Evolutionary conservation across 2,888 invertebrate species (phyloP).

Genomic region (Microchrysa polita): DNA sequence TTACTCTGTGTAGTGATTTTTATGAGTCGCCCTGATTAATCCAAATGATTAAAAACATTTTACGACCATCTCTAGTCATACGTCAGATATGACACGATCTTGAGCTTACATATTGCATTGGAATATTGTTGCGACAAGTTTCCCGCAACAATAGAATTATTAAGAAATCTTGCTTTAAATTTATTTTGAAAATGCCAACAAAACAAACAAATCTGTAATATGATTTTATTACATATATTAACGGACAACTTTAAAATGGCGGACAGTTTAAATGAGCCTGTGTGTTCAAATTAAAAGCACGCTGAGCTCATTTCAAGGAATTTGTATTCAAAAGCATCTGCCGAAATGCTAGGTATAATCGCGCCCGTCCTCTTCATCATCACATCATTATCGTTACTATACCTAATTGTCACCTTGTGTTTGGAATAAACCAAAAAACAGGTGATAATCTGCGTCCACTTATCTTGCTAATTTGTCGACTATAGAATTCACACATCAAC

Average conservation of each 20-base stretch:
- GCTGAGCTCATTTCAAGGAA: conserved; percentile 24
- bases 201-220: neutral
- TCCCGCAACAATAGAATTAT: neutral
- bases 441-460: conserved; percentile 39
- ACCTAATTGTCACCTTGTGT: conserved; percentile 42
- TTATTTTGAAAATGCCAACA: neutral
- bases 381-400: conserved; percentile 29
- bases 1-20: neutral
- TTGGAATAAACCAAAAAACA: conserved; percentile 42
- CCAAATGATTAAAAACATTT: conserved; percentile 23
- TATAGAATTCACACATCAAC: conserved; percentile 38
- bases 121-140: neutral
- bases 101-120: neutral
- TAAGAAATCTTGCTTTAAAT: neutral
- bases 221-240: neutral
- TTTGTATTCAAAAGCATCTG: conserved; percentile 20
- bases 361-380: neutral
- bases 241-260: neutral
- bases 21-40: neutral
- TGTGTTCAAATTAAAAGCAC: too few relatives aligned
- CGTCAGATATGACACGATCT: neutral
- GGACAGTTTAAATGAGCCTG: neutral
- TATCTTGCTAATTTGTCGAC: conserved; percentile 41
- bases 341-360: conserved; percentile 26
- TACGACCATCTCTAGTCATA: neutral